phyloP scores from a whole-genome alignment of 2,113 vertebrate genomes.

The Urocitellus parryii region DNA sequence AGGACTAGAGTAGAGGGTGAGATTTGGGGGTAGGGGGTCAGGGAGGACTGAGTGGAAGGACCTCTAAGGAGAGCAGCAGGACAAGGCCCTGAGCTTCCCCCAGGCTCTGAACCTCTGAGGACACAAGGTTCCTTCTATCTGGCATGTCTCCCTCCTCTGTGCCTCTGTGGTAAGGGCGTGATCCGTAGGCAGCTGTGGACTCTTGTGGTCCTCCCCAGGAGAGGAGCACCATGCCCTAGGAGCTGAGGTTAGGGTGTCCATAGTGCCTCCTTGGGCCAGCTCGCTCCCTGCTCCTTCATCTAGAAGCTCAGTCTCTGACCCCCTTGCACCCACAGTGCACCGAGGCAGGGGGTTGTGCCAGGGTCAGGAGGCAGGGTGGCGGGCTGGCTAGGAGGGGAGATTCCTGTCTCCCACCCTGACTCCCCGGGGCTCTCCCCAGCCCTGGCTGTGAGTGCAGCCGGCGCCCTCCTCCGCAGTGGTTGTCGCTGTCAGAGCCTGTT shows the following conservation, averaged over 20 bases:
- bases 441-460: neutral
- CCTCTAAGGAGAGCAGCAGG: neutral
- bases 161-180: neutral
- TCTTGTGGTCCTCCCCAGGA: neutral
- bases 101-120: neutral
- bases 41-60: neutral
- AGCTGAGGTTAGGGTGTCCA: neutral
- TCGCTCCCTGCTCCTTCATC: neutral
- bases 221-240: neutral
- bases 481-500: conserved; percentile 52
- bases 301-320: neutral
- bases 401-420: neutral
- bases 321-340: neutral
- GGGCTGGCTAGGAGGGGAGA: conserved; percentile 14
- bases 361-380: neutral
- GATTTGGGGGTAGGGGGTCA: too few species aligned
- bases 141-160: too few species aligned
- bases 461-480: conserved; percentile 1
- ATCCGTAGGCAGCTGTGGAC: neutral
- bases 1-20: too few species aligned
- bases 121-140: neutral
- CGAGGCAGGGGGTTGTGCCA: neutral
- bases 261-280: neutral
- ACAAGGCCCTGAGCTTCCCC: too few species aligned
- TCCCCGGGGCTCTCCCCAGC: neutral